Conservation (phyloP, 1,140 invertebrate species). For the Lasaia peninsularis region DNA sequence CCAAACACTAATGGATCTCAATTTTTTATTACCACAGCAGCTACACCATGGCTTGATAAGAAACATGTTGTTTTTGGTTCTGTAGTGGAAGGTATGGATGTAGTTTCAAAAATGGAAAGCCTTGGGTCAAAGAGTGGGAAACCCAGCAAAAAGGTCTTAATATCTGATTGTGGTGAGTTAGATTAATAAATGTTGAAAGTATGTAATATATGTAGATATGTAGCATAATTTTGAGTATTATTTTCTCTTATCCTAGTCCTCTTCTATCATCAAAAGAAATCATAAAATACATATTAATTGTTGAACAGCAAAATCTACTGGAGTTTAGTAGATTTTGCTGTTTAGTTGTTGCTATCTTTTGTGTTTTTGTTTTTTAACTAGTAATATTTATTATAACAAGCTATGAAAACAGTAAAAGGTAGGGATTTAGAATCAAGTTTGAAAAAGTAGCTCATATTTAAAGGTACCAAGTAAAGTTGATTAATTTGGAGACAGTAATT, state of each 20-base stretch:
- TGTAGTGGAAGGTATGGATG: conserved; percentile 90
- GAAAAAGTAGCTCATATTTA: no score
- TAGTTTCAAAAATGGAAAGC: conserved; percentile 85
- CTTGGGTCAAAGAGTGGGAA: conserved; percentile 88
- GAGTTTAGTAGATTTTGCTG: no score
- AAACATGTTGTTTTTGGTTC: conserved; percentile 93
- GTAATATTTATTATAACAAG: no score
- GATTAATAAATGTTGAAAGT: conserved; percentile 28
- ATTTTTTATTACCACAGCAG: conserved; percentile 89
- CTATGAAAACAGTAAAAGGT: no score
- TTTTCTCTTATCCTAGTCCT: neutral
- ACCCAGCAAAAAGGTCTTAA: conserved; percentile 85
- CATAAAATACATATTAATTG: no score
- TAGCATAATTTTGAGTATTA: conserved; percentile 12
- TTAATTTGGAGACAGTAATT: no score
- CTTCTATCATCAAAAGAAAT: neutral
- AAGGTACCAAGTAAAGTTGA: no score
- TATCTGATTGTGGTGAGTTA: conserved; percentile 88
- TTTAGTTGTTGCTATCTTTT: no score
- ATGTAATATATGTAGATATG: conserved; percentile 15
- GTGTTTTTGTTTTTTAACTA: no score
- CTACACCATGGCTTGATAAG: conserved; percentile 89
- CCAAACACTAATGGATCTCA: conserved; percentile 91
- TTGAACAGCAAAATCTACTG: no score
- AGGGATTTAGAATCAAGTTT: no score